Evolutionary conservation across 2,113 vertebrate genomes (phyloP), one percentile per base, ranked within the genome.

Genomic region (Dicerorhinus sumatrensis): DNA sequence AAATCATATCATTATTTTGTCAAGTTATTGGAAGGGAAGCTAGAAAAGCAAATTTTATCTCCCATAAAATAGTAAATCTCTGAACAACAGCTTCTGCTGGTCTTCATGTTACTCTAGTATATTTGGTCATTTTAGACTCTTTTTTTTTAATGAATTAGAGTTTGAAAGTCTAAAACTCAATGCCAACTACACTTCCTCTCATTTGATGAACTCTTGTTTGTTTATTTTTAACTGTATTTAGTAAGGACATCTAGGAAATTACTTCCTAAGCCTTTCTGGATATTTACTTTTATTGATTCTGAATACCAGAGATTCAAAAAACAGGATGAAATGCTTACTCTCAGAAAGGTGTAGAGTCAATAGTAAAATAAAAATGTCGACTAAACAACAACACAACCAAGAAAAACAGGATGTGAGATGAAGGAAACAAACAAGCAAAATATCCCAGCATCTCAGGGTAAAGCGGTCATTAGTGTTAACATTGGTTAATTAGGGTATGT

Each of bases 1-100:
- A 98, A 98, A 96, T 98, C 79, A 72, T 95, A 83, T 97, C 93
- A 75, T 98, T 98, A 98, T 98, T 98, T 98, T 96, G 96, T 10
- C 0, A 95, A 90, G 81, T 97, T 96, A 96, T 89, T 97, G 90
- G 91, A 97, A 84, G 70, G 46, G 97, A 98, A 97, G 89, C 48
- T 93, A 94, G 89, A 97, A 98, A 91, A 98, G 60, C 63, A 98
- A 86, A 98, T 98, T 98, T 93, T 92, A 95, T 97, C 91, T 96
- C 93, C 97, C 77, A 95, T 96, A 88, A 96, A 97, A 94, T 91
- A 93, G 31, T 23, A 69, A 83, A 23, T 42, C 54, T 96, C 90
- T 92, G 90, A 80, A 89, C 89, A 92, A 95, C 94, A 94, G 77
- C 56, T 87, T 98, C 77, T 80, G 29, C 12, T 63, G 48, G 54